Conservation (phyloP, 2,888 invertebrate genomes). For the Anthophora plumipes region DNA sequence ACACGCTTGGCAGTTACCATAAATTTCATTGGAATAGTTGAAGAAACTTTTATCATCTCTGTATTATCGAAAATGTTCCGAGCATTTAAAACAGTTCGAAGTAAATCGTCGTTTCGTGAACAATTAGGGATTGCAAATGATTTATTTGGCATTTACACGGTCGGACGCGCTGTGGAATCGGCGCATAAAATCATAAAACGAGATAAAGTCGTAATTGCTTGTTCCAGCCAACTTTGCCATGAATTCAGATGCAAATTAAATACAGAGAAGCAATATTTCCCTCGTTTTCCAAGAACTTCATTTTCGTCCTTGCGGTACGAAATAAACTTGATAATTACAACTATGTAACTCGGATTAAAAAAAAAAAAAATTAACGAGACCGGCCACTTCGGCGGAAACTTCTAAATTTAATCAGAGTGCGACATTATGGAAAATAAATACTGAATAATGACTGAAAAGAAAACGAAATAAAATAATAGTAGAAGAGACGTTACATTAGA, state of each 20-base stretch:
- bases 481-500: neutral
- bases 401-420: conserved; percentile 3
- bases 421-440: neutral
- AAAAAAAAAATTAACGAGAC: conserved; percentile 31
- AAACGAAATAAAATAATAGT: neutral
- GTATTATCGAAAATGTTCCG: neutral
- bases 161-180: conserved; percentile 20
- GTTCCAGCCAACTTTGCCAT: conserved; percentile 38
- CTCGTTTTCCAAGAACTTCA: conserved; percentile 37
- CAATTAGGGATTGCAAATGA: conserved; percentile 20
- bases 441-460: neutral
- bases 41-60: neutral
- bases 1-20: neutral
- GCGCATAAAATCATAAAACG: conserved; percentile 27
- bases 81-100: neutral
- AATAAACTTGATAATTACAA: conserved; percentile 36
- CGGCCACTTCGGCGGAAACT: neutral
- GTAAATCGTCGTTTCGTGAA: neutral
- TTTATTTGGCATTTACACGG: conserved; percentile 31
- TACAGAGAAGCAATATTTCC: conserved; percentile 46
- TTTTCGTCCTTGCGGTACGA: conserved; percentile 9
- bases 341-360: conserved; percentile 13
- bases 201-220: conserved; percentile 54
- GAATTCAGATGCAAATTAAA: conserved; percentile 53
- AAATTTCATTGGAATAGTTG: neutral